phyloP scores from a whole-genome alignment of 2,797 vertebrate species.

The Darevskia mixta region DNA sequence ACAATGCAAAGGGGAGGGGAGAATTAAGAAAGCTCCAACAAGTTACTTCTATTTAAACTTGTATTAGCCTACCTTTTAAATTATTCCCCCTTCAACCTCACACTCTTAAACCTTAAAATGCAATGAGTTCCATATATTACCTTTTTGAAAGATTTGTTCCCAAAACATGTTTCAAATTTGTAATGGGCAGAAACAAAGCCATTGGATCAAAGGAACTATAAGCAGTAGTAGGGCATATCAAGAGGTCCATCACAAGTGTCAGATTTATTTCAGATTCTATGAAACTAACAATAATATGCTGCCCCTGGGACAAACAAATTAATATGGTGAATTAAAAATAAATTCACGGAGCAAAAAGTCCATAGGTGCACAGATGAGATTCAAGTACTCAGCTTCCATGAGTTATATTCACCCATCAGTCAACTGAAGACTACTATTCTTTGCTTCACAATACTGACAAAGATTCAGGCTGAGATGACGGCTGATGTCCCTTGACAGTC shows the following conservation, averaged over 20 bases:
- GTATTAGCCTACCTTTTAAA: constrained; percentile 54
- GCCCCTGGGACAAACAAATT: constrained; percentile 43
- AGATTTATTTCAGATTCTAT: constrained; percentile 65
- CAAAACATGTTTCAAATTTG: constrained; percentile 69
- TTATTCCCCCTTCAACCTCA: constrained; percentile 28
- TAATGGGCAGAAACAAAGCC: constrained; percentile 69
- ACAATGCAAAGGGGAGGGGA: neutral
- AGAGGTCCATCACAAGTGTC: constrained; percentile 42
- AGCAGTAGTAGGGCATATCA: constrained; percentile 50
- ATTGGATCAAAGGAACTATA: constrained; percentile 70
- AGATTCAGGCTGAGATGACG: constrained; percentile 13
- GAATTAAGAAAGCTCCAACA: constrained; percentile 30
- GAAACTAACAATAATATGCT: constrained; percentile 58
- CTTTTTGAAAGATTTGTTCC: constrained; percentile 69
- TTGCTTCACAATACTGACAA: neutral
- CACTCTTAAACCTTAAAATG: neutral
- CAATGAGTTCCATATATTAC: constrained; percentile 56
- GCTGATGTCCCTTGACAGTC: constrained; percentile 27
- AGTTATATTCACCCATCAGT: constrained; percentile 30
- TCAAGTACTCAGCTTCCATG: constrained; percentile 28
- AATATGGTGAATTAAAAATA: constrained; percentile 64
- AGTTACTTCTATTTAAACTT: constrained; percentile 48
- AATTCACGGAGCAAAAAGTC: constrained; percentile 55
- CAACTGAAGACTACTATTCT: constrained; percentile 27
- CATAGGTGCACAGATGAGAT: constrained; percentile 55